phyloP scores from a whole-genome alignment of 1,140 invertebrate genomes.

The Pseudomyrmex sp. region DNA sequence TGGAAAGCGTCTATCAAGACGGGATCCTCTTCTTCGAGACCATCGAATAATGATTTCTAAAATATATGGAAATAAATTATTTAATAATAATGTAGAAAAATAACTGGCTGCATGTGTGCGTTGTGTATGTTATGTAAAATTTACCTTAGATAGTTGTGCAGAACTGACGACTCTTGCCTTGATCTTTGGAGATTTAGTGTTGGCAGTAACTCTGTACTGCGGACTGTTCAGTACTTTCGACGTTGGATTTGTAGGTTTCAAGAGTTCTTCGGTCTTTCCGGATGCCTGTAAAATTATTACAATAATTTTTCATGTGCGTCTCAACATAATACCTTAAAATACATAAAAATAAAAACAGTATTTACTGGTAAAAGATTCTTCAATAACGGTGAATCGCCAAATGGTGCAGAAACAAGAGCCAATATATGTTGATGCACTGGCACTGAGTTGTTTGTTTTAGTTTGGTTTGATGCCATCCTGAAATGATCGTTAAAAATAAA shows the following conservation, averaged over 20 bases:
- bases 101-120: too few species aligned
- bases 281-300: conserved; percentile 82
- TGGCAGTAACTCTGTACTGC: conserved; percentile 88
- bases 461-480: conserved; percentile 75
- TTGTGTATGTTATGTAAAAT: conserved; percentile 79
- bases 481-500: not conserved
- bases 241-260: conserved; percentile 90
- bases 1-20: conserved; percentile 87
- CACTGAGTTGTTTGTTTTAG: conserved; percentile 80
- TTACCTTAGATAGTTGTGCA: conserved; percentile 84
- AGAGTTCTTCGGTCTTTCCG: conserved; percentile 88
- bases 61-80: conserved; percentile 5
- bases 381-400: conserved; percentile 92
- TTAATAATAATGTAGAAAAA: not conserved
- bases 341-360: conserved; percentile 28
- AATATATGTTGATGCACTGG: conserved; percentile 89
- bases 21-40: conserved; percentile 89
- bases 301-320: not conserved
- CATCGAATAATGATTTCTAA: conserved; percentile 89
- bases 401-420: conserved; percentile 90
- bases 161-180: conserved; percentile 87
- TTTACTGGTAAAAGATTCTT: conserved; percentile 89
- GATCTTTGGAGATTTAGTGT: conserved; percentile 86
- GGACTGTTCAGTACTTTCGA: conserved; percentile 86
- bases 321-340: not conserved